These are phyloP conservation scores for Chelon labrosus DNA, from an alignment of 2,797 vertebrate species.

Conservation along the genomic window DNA sequence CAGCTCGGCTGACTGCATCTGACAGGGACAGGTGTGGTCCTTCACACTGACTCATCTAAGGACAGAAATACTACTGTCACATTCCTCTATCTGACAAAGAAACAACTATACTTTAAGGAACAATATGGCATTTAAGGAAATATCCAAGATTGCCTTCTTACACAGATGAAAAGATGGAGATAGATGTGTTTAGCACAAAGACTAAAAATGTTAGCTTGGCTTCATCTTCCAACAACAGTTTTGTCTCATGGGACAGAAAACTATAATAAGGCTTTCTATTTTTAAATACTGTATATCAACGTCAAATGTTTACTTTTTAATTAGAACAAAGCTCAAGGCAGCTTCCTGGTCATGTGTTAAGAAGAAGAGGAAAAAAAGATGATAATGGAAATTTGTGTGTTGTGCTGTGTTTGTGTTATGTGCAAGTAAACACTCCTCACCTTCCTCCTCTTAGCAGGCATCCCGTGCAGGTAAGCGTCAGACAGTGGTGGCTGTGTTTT, in stretches of 20 bases:
- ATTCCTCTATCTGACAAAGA: background rate
- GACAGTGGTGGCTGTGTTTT: conserved; percentile 89
- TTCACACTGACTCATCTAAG: conserved; percentile 88
- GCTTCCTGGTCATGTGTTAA: too few species aligned
- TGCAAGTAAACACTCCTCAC: conserved; percentile 59
- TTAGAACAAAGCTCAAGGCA: too few species aligned
- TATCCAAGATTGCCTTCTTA: background rate
- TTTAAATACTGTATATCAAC: too few species aligned
- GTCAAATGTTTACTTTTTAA: too few species aligned
- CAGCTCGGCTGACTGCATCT: conserved; percentile 88
- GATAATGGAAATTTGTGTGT: too few species aligned
- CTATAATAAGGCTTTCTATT: too few species aligned
- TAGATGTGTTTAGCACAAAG: background rate
- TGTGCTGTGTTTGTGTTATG: too few species aligned
- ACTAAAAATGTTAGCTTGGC: background rate
- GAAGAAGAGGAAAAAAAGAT: too few species aligned
- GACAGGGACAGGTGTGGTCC: conserved; percentile 88
- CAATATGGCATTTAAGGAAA: background rate
- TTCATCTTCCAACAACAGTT: background rate
- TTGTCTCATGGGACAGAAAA: background rate
- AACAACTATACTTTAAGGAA: background rate
- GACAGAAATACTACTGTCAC: conserved; percentile 9
- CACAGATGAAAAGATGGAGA: background rate
- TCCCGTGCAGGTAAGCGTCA: conserved; percentile 90
- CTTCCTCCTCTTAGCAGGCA: conserved; percentile 92